Base-by-base conservation (phyloP, 2,888 invertebrate genomes). In the Temnothorax ravouxi region DNA sequence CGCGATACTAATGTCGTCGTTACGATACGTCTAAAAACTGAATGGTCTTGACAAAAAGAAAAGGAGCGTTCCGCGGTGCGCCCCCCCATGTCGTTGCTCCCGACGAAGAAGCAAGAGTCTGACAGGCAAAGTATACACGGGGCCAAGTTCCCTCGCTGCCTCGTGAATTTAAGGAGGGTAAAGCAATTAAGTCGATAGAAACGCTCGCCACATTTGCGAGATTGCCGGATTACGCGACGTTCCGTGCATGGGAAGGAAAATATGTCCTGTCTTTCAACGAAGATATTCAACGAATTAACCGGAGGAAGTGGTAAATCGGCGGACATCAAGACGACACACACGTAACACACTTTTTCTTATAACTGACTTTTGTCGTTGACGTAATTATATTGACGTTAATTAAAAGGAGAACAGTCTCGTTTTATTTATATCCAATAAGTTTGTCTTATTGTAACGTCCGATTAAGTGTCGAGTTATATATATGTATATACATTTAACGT, bases 1-100 rank as follows among this genome's bases (percentile, higher is more conserved):
- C 91, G 89, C 90, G 92, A 92, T 92, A 89, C 89, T 91, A 92
- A 92, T 91, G 90, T 88, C 88, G 91, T 91, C 90, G 91, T 91
- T 90, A 91, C 82, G 87, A 85, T 87, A 83, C 81, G 85, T 75
- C 85, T 83, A 87, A 87, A 84, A 88, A 89, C 62, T 44, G 34
- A 34, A 74, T 66, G 66, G 54, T 77, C 66, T 77, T 75, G 74
- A 75, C 84, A 77, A 74, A 81, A 84, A 76, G 84, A 84, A 83
- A 84, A 80, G 82, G 85, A 79, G 74, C 18, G 69, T n/a, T 47
- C 25, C 71, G 72, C 64, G 59, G 50, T 38, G 21, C 50, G 61
- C 50, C 29, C 29, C 29, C 29, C 59, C 18, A 54, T 62, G 21
- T 25, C 25, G 56, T 62, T 52, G 13, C 18, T 44, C 11, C 44